Conservation (phyloP, 2,888 invertebrate genomes). For the Tetanocera ferruginea region DNA sequence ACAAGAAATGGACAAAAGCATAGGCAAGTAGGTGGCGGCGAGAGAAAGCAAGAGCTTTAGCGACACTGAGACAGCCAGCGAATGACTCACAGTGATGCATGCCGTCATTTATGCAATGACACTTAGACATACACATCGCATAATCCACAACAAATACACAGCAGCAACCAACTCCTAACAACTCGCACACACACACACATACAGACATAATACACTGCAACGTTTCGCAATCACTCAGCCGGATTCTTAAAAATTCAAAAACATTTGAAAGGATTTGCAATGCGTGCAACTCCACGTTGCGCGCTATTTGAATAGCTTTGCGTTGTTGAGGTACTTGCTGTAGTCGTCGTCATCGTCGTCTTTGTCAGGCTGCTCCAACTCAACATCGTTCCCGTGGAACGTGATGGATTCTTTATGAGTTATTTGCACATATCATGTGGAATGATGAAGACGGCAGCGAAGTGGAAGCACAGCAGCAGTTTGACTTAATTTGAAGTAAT, state of each 20-base stretch:
- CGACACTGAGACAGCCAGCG: background rate
- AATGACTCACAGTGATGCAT: background rate
- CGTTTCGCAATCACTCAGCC: background rate
- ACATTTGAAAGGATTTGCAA: slow-evolving; percentile 1
- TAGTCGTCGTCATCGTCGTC: background rate
- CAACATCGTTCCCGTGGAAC: background rate
- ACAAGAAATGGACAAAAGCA: background rate
- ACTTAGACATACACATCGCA: no score
- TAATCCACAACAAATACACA: no score
- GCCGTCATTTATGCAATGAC: background rate
- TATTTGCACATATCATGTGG: slow-evolving; percentile 13
- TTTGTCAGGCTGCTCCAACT: no score
- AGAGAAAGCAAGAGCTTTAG: background rate
- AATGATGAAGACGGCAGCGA: background rate
- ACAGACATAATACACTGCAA: background rate
- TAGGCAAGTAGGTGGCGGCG: no score
- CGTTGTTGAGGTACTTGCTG: background rate
- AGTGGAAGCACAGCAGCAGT: background rate
- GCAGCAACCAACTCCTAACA: no score
- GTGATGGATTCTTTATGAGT: slow-evolving; percentile 6
- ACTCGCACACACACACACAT: no score
- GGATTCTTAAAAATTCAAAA: background rate
- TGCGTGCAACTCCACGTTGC: background rate
- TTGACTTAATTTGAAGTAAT: slow-evolving; percentile 3
- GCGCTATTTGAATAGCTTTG: background rate